Base-by-base conservation (phyloP, 2,888 invertebrate species). In the Pachymerium ferrugineum region DNA sequence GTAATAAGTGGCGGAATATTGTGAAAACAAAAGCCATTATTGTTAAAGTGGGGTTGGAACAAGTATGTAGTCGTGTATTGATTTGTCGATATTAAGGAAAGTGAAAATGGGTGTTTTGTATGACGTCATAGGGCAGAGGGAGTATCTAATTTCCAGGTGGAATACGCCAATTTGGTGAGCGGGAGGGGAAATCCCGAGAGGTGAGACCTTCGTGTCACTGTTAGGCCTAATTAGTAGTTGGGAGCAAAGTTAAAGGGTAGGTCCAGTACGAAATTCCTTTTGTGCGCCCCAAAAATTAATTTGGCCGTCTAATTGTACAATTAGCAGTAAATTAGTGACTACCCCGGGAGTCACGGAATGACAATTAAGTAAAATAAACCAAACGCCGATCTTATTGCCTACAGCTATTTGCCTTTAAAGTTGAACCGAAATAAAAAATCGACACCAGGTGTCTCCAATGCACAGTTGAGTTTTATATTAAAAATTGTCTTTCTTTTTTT, bases 331-430 rank as follows among this genome's bases (percentile, higher is more conserved):
- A 62, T 62, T 62, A 62, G 28, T 10, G 14, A 28, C n/a, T 62
- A 62, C 25, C 62, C 25, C 14, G 12, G 25, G 62, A 62, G 28
- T 28, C 62, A n/a, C 62, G 62, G 28, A 28, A 28, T 28, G 62
- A 62, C 62, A 62, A 62, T 62, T 62, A 62, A 62, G 62, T 62
- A 62, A 62, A 62, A 62, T 28, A 62, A 62, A 62, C 62, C 62
- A 62, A 62, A 62, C 28, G 12, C 25, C 25, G 62, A 62, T 62
- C 28, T 0, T 28, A 10, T 28, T 62, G 62, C 62, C n/a, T 62
- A 14, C 10, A 28, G 28, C 1, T 62, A 25, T 25, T 25, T 28
- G 19, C 10, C 14, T 0, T 28, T 25, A 25, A 62, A 62, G 22
- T 25, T 10, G 28, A 38, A 38, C 38, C n/a, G n/a, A n/a, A n/a